A percentile compares a stretch with the other conserved stretches of the same genome.
Evolutionary conservation across 2,797 vertebrate genomes (phyloP).

Genomic region (Lagodon rhomboides): DNA sequence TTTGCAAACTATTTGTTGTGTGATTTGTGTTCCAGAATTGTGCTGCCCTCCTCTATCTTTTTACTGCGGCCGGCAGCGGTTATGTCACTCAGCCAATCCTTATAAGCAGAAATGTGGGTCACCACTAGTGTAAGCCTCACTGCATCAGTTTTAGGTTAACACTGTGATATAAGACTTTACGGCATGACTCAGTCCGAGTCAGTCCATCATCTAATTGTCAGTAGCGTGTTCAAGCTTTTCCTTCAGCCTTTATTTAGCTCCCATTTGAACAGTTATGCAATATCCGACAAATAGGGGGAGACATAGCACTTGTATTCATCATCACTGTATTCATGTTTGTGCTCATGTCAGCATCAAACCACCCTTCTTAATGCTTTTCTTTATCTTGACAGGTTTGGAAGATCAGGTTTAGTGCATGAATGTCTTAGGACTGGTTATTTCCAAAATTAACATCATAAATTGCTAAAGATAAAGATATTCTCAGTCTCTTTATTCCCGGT

Average conservation of each 20-base stretch:
- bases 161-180: not conserved
- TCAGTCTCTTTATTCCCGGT: not conserved
- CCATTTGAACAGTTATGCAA: not conserved
- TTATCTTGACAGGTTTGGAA: not conserved
- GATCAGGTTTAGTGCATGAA: not conserved
- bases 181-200: not conserved
- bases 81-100: constrained; percentile 3
- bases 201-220: not conserved
- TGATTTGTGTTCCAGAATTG: constrained; percentile 40
- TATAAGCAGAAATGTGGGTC: constrained; percentile 2
- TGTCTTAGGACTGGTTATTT: not conserved
- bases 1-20: constrained; percentile 85
- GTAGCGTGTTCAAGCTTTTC: not conserved
- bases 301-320: constrained; percentile 23
- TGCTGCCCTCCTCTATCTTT: not conserved
- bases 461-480: constrained; percentile 1
- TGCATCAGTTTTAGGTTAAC: not conserved
- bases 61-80: not conserved
- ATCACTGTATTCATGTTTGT: not conserved
- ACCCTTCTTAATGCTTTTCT: not conserved
- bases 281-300: constrained; percentile 41
- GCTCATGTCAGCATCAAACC: not conserved
- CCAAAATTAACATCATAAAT: not conserved
- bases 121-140: not conserved
- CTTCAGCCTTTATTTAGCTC: not conserved